Base-by-base conservation (phyloP, 2,797 vertebrate genomes). In the Hozukius guyotensis region DNA sequence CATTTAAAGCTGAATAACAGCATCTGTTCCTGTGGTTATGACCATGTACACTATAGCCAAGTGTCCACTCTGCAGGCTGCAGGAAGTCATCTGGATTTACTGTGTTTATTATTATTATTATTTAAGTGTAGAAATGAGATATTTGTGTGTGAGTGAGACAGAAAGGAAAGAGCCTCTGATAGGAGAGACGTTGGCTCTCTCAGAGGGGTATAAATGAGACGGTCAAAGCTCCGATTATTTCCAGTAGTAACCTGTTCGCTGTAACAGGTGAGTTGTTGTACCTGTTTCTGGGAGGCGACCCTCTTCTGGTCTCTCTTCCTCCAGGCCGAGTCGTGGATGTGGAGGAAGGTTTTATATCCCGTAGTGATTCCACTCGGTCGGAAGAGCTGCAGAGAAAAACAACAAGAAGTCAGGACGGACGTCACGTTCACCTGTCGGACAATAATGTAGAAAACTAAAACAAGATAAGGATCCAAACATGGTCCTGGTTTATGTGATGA, bases 301-400 rank as follows among this genome's bases (percentile, higher is more conserved):
- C 98, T 96, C 89, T 98, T 99, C 95, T 99, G 97, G 95, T 99
- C 98, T 76, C 98, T 96, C 89, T 99, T 99, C 89, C 98, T 96
- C 98, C 98, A 99, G 78, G 96, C 97, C 4, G 98, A 96, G 93
- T 99, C 98, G 0, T 99, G 98, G 82, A 99, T 93, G 86, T 99
- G 98, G 38, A 85, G 95, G 88, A 99, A 99, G 4, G 98, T 99
- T 91, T 99, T 96, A 1, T 97, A 98, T 4, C 98, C 98, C 6
- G 97, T 99, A 0, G 93, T 97, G 92, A 99, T 99, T 72, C 97
- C 97, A 6, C 90, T 96, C 1, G 98, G 98, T 36, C 98, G 96
- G 82, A 96, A 97, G 74, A 99, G 95, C 98, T 99, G 83, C 59
- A 46, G 9, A 68, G 10, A 55, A 6, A 61, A 18, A 27, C 9